Conservation (phyloP, 2,113 vertebrate species). For the Struthio camelus region DNA sequence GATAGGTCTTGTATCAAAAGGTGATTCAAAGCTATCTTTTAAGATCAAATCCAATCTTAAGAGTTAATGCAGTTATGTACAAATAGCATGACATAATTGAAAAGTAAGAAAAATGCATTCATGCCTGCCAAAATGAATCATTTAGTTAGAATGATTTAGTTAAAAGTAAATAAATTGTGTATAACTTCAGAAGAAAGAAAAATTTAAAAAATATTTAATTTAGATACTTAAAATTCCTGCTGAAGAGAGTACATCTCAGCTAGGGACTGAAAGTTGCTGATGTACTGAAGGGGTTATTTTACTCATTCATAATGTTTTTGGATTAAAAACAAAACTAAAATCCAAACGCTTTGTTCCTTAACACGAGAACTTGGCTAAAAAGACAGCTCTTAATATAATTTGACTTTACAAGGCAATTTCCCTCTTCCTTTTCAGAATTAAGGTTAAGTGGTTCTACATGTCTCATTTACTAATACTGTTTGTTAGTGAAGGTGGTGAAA, state of each 20-base stretch:
- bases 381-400: neutral
- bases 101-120: neutral
- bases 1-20: neutral
- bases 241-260: neutral
- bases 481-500: neutral
- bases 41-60: neutral
- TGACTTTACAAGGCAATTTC: neutral
- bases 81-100: neutral
- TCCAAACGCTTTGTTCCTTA: neutral
- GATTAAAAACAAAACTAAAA: neutral
- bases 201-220: neutral
- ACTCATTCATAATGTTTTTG: neutral
- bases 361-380: neutral
- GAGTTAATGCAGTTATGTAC: neutral
- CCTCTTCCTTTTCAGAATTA: neutral
- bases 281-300: neutral
- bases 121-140: neutral
- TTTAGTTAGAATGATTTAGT: neutral
- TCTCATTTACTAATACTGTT: constrained; percentile 28
- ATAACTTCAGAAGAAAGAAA: neutral
- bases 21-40: neutral
- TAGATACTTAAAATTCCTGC: neutral
- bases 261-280: neutral
- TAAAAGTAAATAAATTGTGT: neutral
- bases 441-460: neutral